These are phyloP conservation scores for Oryzias javanicus DNA, from an alignment of 2,113 vertebrate genomes.

Conservation along the genomic window DNA sequence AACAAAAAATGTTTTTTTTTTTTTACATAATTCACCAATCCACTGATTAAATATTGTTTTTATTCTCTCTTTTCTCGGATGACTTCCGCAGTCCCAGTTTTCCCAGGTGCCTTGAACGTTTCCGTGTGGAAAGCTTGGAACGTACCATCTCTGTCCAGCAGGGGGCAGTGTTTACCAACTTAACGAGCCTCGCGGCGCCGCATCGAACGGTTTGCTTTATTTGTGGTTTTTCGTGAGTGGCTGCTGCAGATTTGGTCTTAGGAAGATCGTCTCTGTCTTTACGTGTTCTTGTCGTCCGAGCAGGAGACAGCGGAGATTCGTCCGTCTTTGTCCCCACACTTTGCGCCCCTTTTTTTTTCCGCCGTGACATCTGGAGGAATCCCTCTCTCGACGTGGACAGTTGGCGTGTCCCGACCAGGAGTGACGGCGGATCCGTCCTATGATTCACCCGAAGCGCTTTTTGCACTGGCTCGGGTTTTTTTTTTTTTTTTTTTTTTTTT, in stretches of 20 bases:
- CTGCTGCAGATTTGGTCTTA: constrained; percentile 7
- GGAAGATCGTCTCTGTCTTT: background rate
- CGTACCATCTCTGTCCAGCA: constrained; percentile 14
- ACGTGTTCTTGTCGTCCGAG: too few species aligned
- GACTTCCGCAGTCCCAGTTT: too few species aligned
- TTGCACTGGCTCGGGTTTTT: constrained; percentile 29
- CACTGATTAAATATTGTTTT: too few species aligned
- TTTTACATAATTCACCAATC: too few species aligned
- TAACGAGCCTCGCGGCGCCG: background rate
- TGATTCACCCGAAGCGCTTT: constrained; percentile 41
- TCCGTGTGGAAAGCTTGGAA: background rate
- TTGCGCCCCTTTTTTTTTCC: constrained; percentile 1
- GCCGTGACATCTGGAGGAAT: constrained; percentile 32
- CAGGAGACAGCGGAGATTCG: accelerated
- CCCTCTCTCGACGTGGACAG: constrained; percentile 69
- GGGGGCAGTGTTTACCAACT: constrained; percentile 33
- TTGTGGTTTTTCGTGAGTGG: constrained; percentile 15
- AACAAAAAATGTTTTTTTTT: too few species aligned
- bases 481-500: too few species aligned
- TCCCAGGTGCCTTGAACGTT: too few species aligned
- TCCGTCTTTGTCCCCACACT: accelerated
- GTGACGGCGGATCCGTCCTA: constrained; percentile 57
- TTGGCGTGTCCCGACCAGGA: constrained; percentile 62
- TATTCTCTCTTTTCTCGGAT: too few species aligned
- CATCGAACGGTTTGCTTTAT: background rate